A percentile compares a stretch with the other conserved stretches of the same genome.
These are phyloP conservation scores for Drosophila setifemur DNA, from an alignment of 1,140 invertebrate genomes.

Conservation along the genomic window DNA sequence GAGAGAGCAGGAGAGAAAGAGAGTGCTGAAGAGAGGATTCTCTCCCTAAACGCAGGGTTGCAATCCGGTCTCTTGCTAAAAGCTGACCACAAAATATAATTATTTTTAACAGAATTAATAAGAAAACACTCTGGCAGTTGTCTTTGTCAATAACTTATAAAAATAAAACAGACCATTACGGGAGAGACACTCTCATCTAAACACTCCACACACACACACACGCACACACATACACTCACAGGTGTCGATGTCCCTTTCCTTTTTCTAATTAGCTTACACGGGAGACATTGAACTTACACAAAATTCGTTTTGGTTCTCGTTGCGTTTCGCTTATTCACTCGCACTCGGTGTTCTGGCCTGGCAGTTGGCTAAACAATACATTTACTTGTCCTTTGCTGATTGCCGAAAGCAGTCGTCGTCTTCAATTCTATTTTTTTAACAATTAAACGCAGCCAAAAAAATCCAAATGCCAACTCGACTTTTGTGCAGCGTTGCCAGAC, in stretches of 20 bases:
- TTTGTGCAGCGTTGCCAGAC: slow-evolving; percentile 12
- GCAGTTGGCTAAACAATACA: slow-evolving; percentile 47
- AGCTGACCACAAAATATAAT: slow-evolving; percentile 13
- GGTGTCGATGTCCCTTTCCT: slow-evolving; percentile 17
- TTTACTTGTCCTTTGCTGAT: slow-evolving; percentile 53
- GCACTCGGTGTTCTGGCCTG: slow-evolving; percentile 25
- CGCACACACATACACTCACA: not conserved
- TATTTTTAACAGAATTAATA: slow-evolving; percentile 20
- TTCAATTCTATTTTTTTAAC: slow-evolving; percentile 49
- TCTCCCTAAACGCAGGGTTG: slow-evolving; percentile 21
- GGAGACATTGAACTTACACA: slow-evolving; percentile 27
- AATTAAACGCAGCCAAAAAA: slow-evolving; percentile 41
- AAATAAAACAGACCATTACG: slow-evolving; percentile 24
- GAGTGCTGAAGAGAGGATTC: slow-evolving; percentile 2
- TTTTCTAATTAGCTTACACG: slow-evolving; percentile 26
- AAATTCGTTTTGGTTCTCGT: not conserved
- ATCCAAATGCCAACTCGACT: slow-evolving; percentile 75
- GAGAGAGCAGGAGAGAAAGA: slow-evolving; percentile 7
- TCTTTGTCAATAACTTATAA: slow-evolving; percentile 51
- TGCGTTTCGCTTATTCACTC: slow-evolving; percentile 50
- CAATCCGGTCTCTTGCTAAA: slow-evolving; percentile 38
- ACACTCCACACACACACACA: slow-evolving; percentile 2
- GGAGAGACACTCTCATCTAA: not conserved
- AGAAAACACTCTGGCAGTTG: slow-evolving; percentile 30
- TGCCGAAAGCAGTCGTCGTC: slow-evolving; percentile 27